Conservation (phyloP, 2,113 vertebrate species). For the Orthonyx spaldingii region DNA sequence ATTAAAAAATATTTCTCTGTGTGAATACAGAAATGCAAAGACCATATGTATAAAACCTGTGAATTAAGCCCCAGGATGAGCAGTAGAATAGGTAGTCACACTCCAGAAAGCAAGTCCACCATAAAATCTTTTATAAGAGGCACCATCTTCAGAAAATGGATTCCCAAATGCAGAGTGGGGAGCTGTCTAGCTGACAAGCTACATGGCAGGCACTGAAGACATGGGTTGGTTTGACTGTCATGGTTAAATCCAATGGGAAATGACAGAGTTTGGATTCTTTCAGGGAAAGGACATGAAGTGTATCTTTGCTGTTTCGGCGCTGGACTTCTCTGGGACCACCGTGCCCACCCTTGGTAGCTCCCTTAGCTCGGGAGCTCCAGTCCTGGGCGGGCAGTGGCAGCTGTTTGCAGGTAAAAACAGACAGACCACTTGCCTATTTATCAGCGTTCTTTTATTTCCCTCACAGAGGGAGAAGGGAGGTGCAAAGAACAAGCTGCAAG, state of each 20-base stretch:
- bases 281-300: background rate
- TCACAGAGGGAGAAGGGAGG: no score
- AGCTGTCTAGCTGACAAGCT: background rate
- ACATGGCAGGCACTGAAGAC: accelerated
- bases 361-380: no score
- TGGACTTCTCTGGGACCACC: no score
- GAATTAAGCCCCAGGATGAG: background rate
- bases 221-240: background rate
- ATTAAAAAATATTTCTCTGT: background rate
- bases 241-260: background rate
- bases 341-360: no score
- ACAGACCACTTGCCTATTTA: no score
- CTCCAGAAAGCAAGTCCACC: background rate
- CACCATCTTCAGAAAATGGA: background rate
- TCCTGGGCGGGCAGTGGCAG: no score
- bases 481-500: no score
- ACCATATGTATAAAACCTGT: background rate
- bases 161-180: background rate
- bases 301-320: no score
- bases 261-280: background rate
- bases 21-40: background rate
- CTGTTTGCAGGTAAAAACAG: no score
- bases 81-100: background rate
- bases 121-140: background rate
- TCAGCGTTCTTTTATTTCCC: no score